Base-by-base conservation (phyloP, 2,797 vertebrate species). In the Chelon labrosus region DNA sequence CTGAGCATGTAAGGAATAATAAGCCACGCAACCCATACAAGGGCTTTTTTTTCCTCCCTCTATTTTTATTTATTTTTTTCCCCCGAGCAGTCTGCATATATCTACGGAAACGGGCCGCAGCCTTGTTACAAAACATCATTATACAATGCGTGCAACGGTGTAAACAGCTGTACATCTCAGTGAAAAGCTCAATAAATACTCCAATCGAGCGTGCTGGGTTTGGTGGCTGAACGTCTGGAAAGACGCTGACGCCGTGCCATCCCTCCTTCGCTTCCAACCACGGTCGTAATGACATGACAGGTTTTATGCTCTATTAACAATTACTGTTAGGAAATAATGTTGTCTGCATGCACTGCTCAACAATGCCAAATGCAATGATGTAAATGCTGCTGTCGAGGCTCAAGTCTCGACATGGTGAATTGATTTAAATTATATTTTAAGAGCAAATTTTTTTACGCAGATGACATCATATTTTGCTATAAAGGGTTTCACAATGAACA, bases 1-100 rank as follows among this genome's bases (percentile, higher is more conserved):
- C 73, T 57, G 82, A 80, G 78, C 91, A 79, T 75, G 72, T 90
- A 85, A 88, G 77, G 68, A 90, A 93, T 87, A 92, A 93, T 86
- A 87, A 87, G 82, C 85, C 64, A 17, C 69, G 58, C 68, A 74
- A 61, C 54, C 44, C 42, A 20, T 49, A 81, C 59, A 60, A 16
- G 57, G 53, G 53, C 35, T 14, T 35, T 37, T 37, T 42, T 20
- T 6, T 3, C 44, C 44, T n/a, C 44, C 17, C 8, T 46, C 6
- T 46, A 2, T 46, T 44, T 44, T 46, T 46, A 7, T 8, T 46
- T 46, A 4, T 47, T 47, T 52, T 5, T 39, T 38, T 22, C 37
- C 19, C 11, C 7, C 2, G 60, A 68, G 55, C 39, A 25, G 65
- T 22, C 72, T 61, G 58, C 60, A 47, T 59, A 35, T 13, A 70